Percentiles rank a stretch among this genome's conserved stretches.
These are phyloP conservation scores for Apistogramma diplotaenia DNA, from an alignment of 2,113 vertebrate genomes.

Conservation along the genomic window DNA sequence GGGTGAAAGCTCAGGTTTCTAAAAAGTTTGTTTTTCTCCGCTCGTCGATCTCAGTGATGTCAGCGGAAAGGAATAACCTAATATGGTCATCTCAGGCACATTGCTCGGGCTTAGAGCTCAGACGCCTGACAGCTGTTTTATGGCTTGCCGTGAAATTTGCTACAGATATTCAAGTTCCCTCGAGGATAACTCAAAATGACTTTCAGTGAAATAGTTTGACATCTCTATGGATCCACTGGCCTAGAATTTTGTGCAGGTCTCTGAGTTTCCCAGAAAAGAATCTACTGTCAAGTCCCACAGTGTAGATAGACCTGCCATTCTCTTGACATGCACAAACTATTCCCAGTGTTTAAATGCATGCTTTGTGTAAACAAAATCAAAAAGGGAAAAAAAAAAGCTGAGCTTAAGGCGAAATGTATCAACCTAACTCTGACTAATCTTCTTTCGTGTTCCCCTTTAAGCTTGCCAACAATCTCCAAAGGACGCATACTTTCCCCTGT, in stretches of 20 bases:
- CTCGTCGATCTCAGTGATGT: background rate
- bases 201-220: background rate
- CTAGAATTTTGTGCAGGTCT: background rate
- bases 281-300: fast-evolving
- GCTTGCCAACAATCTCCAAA: slow-evolving; percentile 19
- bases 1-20: background rate
- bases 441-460: background rate
- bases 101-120: background rate
- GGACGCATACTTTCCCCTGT: slow-evolving; percentile 26
- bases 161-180: background rate
- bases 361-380: background rate
- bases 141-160: background rate
- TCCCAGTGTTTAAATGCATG: background rate
- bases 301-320: background rate
- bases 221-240: background rate
- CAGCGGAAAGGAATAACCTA: background rate
- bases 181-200: background rate
- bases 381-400: background rate
- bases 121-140: background rate
- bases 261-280: background rate
- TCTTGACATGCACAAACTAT: background rate
- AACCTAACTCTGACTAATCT: slow-evolving; percentile 7
- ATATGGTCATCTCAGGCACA: background rate
- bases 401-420: slow-evolving; percentile 14
- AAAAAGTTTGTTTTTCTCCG: background rate